Evolutionary conservation across 2,113 vertebrate genomes (phyloP).

Genomic region (Athene noctua): DNA sequence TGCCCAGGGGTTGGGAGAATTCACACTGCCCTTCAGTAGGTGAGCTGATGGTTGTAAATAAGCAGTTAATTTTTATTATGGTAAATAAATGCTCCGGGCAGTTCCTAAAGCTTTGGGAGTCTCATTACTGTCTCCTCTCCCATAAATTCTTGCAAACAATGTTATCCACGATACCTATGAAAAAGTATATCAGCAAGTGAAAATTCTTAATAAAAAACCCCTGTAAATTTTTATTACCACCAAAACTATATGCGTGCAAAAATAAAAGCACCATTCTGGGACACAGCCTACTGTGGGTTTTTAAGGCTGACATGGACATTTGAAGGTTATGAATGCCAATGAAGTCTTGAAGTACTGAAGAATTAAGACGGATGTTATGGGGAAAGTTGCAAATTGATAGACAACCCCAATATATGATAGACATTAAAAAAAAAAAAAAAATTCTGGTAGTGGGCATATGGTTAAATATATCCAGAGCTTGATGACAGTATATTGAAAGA

Average conservation of each 20-base stretch:
- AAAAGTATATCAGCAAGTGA: conserved; percentile 14
- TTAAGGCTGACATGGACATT: neutral
- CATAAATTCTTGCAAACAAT: conserved; percentile 36
- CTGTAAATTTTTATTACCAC: neutral
- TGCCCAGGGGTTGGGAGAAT: neutral
- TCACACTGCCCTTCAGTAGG: neutral
- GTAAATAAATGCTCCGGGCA: conserved; percentile 13
- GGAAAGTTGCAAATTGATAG: neutral
- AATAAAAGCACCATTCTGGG: neutral
- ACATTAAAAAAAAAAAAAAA: neutral
- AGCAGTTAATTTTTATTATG: conserved; percentile 26
- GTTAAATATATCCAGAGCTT: neutral
- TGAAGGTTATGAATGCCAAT: neutral
- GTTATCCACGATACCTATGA: neutral
- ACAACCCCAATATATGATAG: neutral
- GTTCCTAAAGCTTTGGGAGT: conserved; percentile 29
- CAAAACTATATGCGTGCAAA: neutral
- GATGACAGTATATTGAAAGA: neutral
- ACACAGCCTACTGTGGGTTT: neutral
- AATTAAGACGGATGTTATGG: neutral
- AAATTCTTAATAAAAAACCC: neutral
- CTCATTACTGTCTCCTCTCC: neutral
- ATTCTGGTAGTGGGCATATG: neutral
- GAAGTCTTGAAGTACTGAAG: neutral
- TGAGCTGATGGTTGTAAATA: conserved; percentile 40